phyloP scores from a whole-genome alignment of 1,140 invertebrate species.

The Cepaea nemoralis region DNA sequence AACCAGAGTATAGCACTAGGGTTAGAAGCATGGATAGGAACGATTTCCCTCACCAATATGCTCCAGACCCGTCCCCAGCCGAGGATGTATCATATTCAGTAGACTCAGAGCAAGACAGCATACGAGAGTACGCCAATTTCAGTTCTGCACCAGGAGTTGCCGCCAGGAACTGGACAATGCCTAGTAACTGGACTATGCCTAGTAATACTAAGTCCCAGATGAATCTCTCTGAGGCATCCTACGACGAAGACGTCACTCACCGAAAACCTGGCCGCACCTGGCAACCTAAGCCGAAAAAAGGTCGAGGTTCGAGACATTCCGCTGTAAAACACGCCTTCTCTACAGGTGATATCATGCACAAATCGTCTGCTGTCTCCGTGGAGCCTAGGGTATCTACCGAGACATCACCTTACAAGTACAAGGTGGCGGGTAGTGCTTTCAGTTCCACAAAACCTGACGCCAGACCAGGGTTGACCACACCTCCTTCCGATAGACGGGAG shows the following conservation, averaged over 20 bases:
- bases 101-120: background rate
- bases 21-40: too few species aligned
- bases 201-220: background rate
- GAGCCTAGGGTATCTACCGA: background rate
- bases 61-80: background rate
- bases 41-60: background rate
- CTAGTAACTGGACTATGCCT: background rate
- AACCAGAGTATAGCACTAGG: background rate
- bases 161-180: background rate
- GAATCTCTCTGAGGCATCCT: background rate
- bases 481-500: constrained; percentile 18
- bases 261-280: constrained; percentile 23
- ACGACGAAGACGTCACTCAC: background rate
- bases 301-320: background rate
- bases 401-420: constrained; percentile 16
- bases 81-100: background rate
- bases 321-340: background rate
- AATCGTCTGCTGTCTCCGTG: background rate
- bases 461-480: constrained; percentile 20
- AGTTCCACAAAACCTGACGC: constrained; percentile 18
- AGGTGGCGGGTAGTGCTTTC: constrained; percentile 35
- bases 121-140: too few species aligned
- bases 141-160: background rate
- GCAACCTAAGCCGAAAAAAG: constrained; percentile 31
- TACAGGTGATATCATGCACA: background rate